Base-by-base conservation (phyloP, 1,140 invertebrate genomes). In the Aleiodes sp. region DNA sequence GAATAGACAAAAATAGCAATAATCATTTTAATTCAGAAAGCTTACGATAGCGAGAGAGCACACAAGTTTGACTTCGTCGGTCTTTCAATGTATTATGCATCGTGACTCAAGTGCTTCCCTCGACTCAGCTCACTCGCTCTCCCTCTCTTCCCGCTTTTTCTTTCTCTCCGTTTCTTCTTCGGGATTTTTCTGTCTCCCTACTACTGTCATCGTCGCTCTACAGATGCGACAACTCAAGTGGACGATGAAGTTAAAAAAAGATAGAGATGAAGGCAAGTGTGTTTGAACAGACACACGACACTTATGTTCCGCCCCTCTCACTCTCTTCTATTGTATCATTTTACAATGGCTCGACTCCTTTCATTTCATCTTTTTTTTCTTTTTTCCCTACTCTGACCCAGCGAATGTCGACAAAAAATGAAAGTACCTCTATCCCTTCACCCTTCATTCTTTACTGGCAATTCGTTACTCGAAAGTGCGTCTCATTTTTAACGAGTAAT, bases 241-340 rank as follows among this genome's bases (percentile, higher is more conserved):
- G 56, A 60, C 68, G 62, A 39, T 19, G 2, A 19, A 31, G 46
- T 29, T 16, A 21, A 37, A 70, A 56, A 52, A 71, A 67, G 46
- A 62, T 43, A 24, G n/a, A 43, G 39, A 19, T 52, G 14, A 68
- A 71, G 75, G 67, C 74, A 74, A 78, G 75, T 75, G 74, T 79
- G 74, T 82, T 81, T 82, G 74, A 82, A 82, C 76, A 81, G 80
- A 82, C 77, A 81, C 76, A 66, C 78, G 80, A 79, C 80, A 81
- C 80, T 82, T 75, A 70, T 77, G 68, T 75, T 77, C 1, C 70
- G 71, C 75, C 28, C 67, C n/a, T n/a, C n/a, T n/a, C n/a, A n/a
- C n/a, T n/a, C n/a, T n/a, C 70, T 71, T 75, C 71, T 74, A 80
- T 82, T 80, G 77, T 80, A 77, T 79, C 60, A 60, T 72, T 78